phyloP scores from a whole-genome alignment of 64 coral and sea anemone species.

The Stichodactyla helianthus region DNA sequence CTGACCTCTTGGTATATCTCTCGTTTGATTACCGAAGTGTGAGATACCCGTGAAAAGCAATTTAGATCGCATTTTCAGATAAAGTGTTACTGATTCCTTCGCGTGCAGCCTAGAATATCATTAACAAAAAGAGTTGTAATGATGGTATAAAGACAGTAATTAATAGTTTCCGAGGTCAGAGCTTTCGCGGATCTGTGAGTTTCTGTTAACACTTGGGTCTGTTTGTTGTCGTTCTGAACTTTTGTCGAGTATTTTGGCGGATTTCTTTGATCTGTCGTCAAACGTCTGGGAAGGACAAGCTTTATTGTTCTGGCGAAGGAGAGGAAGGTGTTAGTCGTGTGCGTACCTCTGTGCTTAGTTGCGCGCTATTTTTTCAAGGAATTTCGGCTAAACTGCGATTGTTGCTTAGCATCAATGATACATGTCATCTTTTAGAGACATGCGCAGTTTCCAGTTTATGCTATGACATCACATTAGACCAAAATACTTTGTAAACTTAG shows the following conservation, averaged over 20 bases:
- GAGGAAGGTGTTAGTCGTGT: neutral
- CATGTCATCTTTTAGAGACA: too few species aligned
- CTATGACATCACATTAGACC: too few species aligned
- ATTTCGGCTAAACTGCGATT: too few species aligned
- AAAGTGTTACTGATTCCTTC: conserved; percentile 2
- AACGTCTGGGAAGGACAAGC: neutral
- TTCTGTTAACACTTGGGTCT: neutral
- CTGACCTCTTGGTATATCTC: neutral
- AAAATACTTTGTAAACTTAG: too few species aligned
- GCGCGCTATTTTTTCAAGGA: too few species aligned
- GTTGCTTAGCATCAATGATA: too few species aligned
- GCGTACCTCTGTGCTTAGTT: too few species aligned
- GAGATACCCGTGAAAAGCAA: neutral
- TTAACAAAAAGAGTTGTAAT: neutral
- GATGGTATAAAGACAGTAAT: neutral
- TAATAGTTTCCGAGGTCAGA: neutral
- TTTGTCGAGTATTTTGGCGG: neutral
- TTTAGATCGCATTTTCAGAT: neutral
- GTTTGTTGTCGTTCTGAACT: neutral
- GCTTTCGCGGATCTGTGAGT: neutral
- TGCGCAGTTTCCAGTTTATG: too few species aligned
- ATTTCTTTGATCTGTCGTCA: neutral
- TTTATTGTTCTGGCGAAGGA: neutral
- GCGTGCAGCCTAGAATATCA: neutral
- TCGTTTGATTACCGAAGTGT: neutral